These are phyloP conservation scores for Drosophila lini DNA, from an alignment of 1,140 invertebrate genomes.

Conservation along the genomic window DNA sequence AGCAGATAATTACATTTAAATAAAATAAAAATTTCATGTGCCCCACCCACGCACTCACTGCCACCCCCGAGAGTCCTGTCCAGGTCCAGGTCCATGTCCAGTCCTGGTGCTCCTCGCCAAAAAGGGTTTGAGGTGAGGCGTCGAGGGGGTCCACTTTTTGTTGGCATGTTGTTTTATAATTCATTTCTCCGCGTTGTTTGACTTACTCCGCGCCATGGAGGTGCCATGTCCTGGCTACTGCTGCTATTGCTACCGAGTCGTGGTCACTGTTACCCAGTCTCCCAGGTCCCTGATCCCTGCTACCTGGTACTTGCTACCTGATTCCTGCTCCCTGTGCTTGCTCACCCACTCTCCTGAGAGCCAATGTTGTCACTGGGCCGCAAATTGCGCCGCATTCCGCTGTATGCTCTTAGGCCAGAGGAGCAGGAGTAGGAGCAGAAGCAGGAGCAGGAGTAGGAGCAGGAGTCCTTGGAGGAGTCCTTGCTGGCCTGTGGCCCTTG, in stretches of 20 bases:
- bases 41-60: conserved; percentile 17
- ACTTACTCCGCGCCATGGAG: conserved; percentile 52
- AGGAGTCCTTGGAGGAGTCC: neutral
- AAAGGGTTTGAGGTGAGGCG: neutral
- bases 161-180: conserved; percentile 83
- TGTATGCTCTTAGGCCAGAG: conserved; percentile 64
- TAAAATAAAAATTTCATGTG: conserved; percentile 83
- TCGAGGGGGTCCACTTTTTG: conserved; percentile 46
- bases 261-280: neutral
- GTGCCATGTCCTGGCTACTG: conserved; percentile 19
- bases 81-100: conserved; percentile 13
- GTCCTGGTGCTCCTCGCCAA: conserved; percentile 1
- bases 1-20: conserved; percentile 84
- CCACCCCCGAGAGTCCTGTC: neutral
- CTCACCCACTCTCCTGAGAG: conserved; percentile 9
- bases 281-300: neutral
- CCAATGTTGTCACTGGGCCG: conserved; percentile 70
- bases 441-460: neutral
- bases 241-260: conserved; percentile 7
- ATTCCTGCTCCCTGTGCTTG: conserved; percentile 2
- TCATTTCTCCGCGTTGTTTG: conserved; percentile 82
- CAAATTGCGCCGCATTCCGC: conserved; percentile 76
- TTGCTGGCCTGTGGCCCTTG: conserved; percentile 11
- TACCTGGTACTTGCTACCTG: conserved; percentile 1
- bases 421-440: neutral